phyloP scores from a whole-genome alignment of 2,888 invertebrate genomes.

The Cecidostiba fungosa region DNA sequence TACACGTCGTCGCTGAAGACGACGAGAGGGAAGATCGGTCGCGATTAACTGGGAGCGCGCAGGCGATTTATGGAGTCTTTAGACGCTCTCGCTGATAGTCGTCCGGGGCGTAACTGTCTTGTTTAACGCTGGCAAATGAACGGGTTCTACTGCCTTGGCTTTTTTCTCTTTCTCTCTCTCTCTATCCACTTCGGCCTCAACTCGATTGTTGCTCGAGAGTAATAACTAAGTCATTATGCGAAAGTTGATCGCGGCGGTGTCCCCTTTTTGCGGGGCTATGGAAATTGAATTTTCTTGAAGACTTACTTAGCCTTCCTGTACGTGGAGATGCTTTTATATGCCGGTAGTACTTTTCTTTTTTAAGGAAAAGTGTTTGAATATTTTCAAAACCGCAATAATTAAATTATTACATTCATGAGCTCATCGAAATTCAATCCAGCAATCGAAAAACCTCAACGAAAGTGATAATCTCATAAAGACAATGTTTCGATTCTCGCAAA shows the following conservation, averaged over 20 bases:
- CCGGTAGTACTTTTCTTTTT: too few species aligned
- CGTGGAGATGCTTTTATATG: not conserved
- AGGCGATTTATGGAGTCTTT: conserved; percentile 60
- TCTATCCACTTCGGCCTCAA: not conserved
- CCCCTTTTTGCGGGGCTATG: not conserved
- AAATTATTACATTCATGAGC: too few species aligned
- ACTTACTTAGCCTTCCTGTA: not conserved
- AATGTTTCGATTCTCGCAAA: conserved; percentile 10
- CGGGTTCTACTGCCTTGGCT: not conserved
- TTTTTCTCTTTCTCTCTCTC: not conserved
- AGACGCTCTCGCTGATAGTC: conserved; percentile 46
- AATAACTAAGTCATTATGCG: conserved; percentile 28
- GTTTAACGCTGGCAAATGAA: conserved; percentile 51
- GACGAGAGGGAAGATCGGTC: conserved; percentile 44
- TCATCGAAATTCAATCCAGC: too few species aligned
- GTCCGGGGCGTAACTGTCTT: conserved; percentile 55
- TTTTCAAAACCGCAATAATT: not conserved
- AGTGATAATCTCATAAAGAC: conserved; percentile 48
- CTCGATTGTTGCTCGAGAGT: conserved; percentile 17
- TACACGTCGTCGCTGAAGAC: not conserved
- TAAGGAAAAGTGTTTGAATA: too few species aligned
- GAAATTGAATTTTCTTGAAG: conserved; percentile 23
- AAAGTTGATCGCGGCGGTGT: not conserved
- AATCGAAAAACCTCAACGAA: not conserved
- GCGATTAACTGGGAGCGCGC: conserved; percentile 47